Percentiles rank a stretch among this genome's conserved stretches.
These are phyloP conservation scores for Muscidifurax raptorellus DNA, from an alignment of 1,140 invertebrate species.

Conservation along the genomic window DNA sequence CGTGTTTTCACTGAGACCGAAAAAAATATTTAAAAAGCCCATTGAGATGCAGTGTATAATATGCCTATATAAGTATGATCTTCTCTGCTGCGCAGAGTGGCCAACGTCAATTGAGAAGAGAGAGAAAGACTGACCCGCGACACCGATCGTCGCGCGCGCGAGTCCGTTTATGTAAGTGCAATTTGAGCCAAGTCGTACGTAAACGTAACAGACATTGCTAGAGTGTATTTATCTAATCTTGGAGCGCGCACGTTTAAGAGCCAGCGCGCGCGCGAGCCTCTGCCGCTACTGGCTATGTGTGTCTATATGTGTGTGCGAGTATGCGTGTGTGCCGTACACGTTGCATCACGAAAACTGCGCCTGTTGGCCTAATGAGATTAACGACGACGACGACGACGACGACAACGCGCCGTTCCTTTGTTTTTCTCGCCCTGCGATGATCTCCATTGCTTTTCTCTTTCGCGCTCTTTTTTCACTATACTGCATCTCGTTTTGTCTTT, in stretches of 20 bases:
- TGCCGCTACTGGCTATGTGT: neutral
- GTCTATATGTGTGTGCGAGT: neutral
- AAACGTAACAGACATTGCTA: constrained; percentile 56
- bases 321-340: neutral
- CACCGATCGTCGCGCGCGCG: constrained; percentile 39
- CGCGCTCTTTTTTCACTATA: neutral
- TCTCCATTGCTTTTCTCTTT: neutral
- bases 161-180: constrained; percentile 58
- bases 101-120: neutral
- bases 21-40: neutral
- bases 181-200: constrained; percentile 52
- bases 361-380: constrained; percentile 40
- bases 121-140: constrained; percentile 22
- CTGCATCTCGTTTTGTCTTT: neutral
- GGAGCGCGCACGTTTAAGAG: constrained; percentile 45
- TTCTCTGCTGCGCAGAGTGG: neutral
- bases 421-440: neutral
- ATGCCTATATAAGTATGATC: neutral
- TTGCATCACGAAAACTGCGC: constrained; percentile 44
- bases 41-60: neutral
- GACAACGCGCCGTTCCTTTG: neutral
- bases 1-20: too few relatives aligned
- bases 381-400: constrained; percentile 1
- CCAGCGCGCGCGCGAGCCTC: constrained; percentile 30
- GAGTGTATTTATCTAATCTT: constrained; percentile 62